These are phyloP conservation scores for Arbacia lixula DNA, from an alignment of 53 echinoderm and acorn worm species.

Conservation along the genomic window DNA sequence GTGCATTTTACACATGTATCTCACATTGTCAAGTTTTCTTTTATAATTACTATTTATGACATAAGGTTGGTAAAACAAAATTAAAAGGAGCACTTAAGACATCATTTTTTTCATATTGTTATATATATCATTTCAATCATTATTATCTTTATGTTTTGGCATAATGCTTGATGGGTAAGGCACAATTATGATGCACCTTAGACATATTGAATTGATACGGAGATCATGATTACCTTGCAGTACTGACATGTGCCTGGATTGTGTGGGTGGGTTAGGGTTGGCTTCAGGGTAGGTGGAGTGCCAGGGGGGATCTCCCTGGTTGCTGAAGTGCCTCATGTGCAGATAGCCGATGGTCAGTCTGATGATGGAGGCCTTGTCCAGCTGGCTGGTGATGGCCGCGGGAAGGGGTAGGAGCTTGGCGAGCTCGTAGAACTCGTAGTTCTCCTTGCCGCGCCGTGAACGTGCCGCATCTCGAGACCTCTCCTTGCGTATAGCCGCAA, in stretches of 20 bases:
- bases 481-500: constrained; percentile 92
- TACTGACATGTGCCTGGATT: constrained; percentile 53
- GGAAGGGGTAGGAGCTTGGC: constrained; percentile 98
- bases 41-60: too few species aligned
- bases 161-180: too few species aligned
- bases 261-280: constrained; percentile 16
- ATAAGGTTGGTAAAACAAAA: too few species aligned
- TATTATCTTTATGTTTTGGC: too few species aligned
- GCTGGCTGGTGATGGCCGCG: constrained; percentile 98
- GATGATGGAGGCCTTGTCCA: constrained; percentile 99
- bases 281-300: constrained; percentile 50
- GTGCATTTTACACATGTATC: too few species aligned
- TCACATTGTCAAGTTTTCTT: too few species aligned
- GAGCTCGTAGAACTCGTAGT: constrained; percentile 97
- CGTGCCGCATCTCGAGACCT: constrained; percentile 95
- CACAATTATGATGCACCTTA: too few species aligned
- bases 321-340: constrained; percentile 87
- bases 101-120: too few species aligned
- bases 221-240: constrained; percentile 40
- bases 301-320: constrained; percentile 96
- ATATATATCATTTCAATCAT: too few species aligned
- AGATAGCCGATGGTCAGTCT: constrained; percentile 97
- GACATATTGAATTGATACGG: too few species aligned
- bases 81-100: too few species aligned
- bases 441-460: constrained; percentile 93